These are phyloP conservation scores for Gymnorhina tibicen DNA, from an alignment of 2,113 vertebrate species.

Conservation along the genomic window DNA sequence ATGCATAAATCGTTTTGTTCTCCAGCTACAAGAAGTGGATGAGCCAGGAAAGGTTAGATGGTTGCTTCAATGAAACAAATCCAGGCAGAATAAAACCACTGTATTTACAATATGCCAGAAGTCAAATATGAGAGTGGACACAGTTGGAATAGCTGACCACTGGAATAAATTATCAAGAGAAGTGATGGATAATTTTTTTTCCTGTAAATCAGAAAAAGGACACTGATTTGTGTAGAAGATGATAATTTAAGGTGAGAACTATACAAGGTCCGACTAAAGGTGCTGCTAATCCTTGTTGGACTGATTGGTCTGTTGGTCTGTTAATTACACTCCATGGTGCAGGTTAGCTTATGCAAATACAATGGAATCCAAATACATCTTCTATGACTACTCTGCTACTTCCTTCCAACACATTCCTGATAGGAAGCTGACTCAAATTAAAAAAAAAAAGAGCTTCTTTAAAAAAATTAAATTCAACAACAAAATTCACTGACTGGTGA, in stretches of 20 bases:
- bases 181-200: rapidly evolving
- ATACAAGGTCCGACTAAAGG: background rate
- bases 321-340: background rate
- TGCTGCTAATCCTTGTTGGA: background rate
- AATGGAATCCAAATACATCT: background rate
- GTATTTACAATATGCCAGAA: background rate
- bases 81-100: background rate
- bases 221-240: background rate
- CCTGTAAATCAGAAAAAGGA: background rate
- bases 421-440: background rate
- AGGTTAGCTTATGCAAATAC: background rate
- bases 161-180: background rate
- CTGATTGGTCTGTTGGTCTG: background rate
- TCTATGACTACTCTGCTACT: background rate
- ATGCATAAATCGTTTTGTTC: rapidly evolving
- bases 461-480: background rate
- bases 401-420: background rate
- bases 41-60: background rate
- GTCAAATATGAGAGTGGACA: background rate
- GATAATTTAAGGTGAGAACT: background rate
- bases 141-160: background rate
- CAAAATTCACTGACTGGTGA: background rate
- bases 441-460: background rate
- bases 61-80: background rate
- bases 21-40: background rate